Evolutionary conservation across 2,888 invertebrate genomes (phyloP), one percentile per base, ranked within the genome.

Genomic region (Bellardia pandia): DNA sequence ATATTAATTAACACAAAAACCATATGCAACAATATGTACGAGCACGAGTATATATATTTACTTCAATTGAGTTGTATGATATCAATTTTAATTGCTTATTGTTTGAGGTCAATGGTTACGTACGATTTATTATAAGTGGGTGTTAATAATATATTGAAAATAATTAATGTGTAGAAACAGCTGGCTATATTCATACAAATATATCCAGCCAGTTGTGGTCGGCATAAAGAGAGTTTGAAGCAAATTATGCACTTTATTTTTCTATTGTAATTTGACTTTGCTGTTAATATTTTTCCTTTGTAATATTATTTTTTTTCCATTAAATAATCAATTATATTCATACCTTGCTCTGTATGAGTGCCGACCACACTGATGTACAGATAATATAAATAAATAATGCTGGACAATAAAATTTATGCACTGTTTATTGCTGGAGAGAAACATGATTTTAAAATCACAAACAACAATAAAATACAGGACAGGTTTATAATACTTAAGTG

Each of bases 51-150:
- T 13, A n/a, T 13, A n/a, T 62, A n/a, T 40, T 0, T 30, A 13
- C 60, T 33, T 0, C n/a, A 45, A 7, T 11, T 37, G n/a, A 7
- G 2, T 40, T 62, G 37, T n/a, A 8, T 62, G 14, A n/a, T 2
- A 58, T 9, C 30, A 14, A 62, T 51, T 51, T 51, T 7, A 69
- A 51, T 69, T 33, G 68, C 30, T 51, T 58, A 2, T 4, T 14
- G 14, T 48, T 51, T 69, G 30, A 51, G 48, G 48, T 51, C 30
- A 69, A 37, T 51, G 69, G 33, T 33, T 69, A 37, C 33, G 33
- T 23, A 48, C 11, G 30, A 14, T 66, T 16, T 60, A 23, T 23
- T 23, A 23, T 23, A 11, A 14, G 1, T 48, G 30, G 7, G 68
- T 48, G 68, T 48, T 30, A 14, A 68, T 23, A 68, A 68, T 68